Evolutionary conservation across 2,113 vertebrate genomes (phyloP).

Genomic region (Proterorhinus semilunaris): DNA sequence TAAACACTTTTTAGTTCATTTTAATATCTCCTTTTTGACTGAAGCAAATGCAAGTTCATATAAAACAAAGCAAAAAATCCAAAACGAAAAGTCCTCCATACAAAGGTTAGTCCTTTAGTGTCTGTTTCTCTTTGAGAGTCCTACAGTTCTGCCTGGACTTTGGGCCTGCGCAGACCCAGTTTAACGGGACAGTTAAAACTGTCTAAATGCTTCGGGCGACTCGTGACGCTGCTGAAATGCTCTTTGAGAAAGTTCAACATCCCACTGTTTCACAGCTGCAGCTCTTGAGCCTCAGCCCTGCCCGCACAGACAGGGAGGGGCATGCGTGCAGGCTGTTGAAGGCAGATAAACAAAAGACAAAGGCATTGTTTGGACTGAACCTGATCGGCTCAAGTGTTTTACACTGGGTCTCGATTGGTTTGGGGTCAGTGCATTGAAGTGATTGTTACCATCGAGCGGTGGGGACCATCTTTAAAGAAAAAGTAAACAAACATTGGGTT

Average conservation of each 20-base stretch:
- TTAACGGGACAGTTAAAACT: conserved; percentile 41
- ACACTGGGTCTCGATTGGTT: conserved; percentile 19
- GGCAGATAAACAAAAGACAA: conserved; percentile 28
- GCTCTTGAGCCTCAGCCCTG: conserved; percentile 34
- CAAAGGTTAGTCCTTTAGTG: conserved; percentile 63
- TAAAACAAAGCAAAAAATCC: conserved; percentile 73
- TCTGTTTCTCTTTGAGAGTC: conserved; percentile 63
- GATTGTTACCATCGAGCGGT: conserved; percentile 25
- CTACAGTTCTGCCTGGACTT: conserved; percentile 38
- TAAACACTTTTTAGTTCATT: conserved; percentile 91
- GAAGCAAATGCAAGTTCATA: conserved; percentile 92
- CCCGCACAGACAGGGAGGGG: conserved; percentile 29
- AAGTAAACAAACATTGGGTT: conserved; percentile 29
- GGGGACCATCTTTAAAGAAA: conserved; percentile 7
- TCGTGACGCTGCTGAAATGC: conserved; percentile 32
- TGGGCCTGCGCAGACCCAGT: conserved; percentile 18
- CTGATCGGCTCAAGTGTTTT: conserved; percentile 10
- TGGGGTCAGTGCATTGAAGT: conserved; percentile 23
- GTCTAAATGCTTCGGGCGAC: conserved; percentile 41
- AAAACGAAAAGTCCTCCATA: conserved; percentile 50
- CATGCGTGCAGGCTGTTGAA: conserved; percentile 48
- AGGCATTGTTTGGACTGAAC: conserved; percentile 35
- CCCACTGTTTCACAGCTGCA: conserved; percentile 45
- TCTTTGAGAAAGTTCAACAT: conserved; percentile 28
- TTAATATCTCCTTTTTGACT: conserved; percentile 68